Conservation (phyloP, 2,797 vertebrate genomes). For the Pseudochaenichthys georgianus region DNA sequence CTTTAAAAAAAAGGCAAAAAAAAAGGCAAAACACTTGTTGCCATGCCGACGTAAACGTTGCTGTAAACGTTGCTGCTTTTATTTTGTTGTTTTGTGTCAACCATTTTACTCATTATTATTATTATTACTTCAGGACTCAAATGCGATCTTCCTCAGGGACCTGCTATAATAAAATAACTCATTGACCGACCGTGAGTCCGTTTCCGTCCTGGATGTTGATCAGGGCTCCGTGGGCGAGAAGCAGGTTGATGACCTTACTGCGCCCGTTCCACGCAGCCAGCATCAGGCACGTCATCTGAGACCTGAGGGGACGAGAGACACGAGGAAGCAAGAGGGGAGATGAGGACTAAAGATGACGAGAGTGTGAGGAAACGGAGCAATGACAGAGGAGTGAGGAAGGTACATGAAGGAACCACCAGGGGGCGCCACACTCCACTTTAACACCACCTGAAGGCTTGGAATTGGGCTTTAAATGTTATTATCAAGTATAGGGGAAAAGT, state of each 20-base stretch:
- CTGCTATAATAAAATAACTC: neutral
- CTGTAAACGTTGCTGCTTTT: too few relatives aligned
- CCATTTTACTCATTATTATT: too few relatives aligned
- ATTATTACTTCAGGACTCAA: neutral
- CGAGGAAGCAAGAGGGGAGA: neutral
- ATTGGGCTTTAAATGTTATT: too few relatives aligned
- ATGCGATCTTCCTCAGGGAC: neutral
- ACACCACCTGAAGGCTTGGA: neutral
- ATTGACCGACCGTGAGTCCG: constrained; percentile 89
- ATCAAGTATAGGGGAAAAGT: neutral
- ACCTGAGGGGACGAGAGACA: constrained; percentile 73
- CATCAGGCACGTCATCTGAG: constrained; percentile 91
- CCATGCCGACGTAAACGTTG: too few relatives aligned
- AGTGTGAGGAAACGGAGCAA: too few relatives aligned
- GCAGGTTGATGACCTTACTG: constrained; percentile 88
- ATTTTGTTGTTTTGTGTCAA: too few relatives aligned
- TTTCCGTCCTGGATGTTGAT: constrained; percentile 87
- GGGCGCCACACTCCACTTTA: constrained; percentile 51
- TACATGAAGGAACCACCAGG: constrained; percentile 46
- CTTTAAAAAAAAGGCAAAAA: too few relatives aligned
- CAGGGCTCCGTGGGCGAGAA: constrained; percentile 89
- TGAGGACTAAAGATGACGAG: neutral
- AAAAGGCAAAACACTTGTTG: too few relatives aligned
- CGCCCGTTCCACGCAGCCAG: constrained; percentile 88
- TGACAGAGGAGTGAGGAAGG: neutral